Evolutionary conservation across 2,797 vertebrate genomes (phyloP).

Genomic region (Micrastur ruficollis): DNA sequence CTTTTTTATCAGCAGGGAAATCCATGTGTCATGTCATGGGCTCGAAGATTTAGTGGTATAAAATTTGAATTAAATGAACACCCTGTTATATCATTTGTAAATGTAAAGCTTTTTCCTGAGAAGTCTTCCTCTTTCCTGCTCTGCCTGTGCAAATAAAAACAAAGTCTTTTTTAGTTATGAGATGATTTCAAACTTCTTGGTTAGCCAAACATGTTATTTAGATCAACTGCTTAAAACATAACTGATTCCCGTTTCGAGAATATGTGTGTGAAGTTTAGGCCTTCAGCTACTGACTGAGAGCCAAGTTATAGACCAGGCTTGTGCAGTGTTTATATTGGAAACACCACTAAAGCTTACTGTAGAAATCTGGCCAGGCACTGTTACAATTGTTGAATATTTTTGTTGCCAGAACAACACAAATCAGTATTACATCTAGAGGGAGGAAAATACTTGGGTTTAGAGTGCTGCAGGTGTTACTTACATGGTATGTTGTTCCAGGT

Average conservation of each 20-base stretch:
- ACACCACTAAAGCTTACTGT: not conserved
- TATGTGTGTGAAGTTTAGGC: not conserved
- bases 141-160: not conserved
- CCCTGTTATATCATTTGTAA: not conserved
- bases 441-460: not conserved
- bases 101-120: not conserved
- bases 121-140: not conserved
- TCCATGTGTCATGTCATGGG: not conserved
- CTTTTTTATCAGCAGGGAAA: not conserved
- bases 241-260: not conserved
- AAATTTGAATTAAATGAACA: not conserved
- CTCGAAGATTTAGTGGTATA: not conserved
- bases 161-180: not conserved
- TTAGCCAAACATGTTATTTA: not conserved
- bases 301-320: not conserved
- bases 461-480: not conserved
- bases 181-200: not conserved
- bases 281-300: not conserved
- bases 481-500: not conserved
- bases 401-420: not conserved
- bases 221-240: not conserved
- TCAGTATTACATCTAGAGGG: not conserved
- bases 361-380: not conserved
- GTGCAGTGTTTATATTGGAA: conserved; percentile 25
- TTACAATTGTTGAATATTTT: not conserved